These are phyloP conservation scores for Cetonia aurata DNA, from an alignment of 2,888 invertebrate species.

Conservation along the genomic window DNA sequence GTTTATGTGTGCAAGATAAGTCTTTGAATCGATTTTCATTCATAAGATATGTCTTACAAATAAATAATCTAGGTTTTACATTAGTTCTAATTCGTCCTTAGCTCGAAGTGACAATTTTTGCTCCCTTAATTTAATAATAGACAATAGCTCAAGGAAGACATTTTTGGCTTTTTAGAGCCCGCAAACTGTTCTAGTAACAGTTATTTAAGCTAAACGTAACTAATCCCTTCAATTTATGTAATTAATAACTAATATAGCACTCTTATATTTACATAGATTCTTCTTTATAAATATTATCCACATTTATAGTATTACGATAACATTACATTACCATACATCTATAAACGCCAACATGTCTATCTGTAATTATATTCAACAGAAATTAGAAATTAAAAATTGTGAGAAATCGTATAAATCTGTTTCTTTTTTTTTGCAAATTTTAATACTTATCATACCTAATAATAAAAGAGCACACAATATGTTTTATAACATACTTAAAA, in stretches of 20 bases:
- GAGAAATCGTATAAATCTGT: no score
- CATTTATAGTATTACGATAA: slow-evolving; percentile 14
- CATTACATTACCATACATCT: not conserved
- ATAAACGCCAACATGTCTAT: no score
- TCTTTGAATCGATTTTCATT: slow-evolving; percentile 37
- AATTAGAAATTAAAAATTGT: no score
- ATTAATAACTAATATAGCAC: slow-evolving; percentile 40
- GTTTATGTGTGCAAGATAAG: slow-evolving; percentile 34
- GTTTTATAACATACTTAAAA: no score
- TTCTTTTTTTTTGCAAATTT: no score
- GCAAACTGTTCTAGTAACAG: slow-evolving; percentile 64
- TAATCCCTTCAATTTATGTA: slow-evolving; percentile 42
- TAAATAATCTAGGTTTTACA: slow-evolving; percentile 40
- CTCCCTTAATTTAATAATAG: slow-evolving; percentile 57
- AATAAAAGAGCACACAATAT: no score
- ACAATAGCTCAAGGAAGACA: slow-evolving; percentile 65
- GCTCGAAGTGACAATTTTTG: slow-evolving; percentile 58
- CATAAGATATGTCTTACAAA: slow-evolving; percentile 34
- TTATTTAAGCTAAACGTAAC: slow-evolving; percentile 56
- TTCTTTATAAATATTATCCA: slow-evolving; percentile 8
- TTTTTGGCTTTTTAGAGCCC: slow-evolving; percentile 63
- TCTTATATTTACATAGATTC: slow-evolving; percentile 39
- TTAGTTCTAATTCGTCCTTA: slow-evolving; percentile 45
- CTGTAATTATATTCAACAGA: no score
- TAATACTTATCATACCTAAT: no score